Evolutionary conservation across 2,113 vertebrate genomes (phyloP).

Genomic region (Anolis carolinensis): DNA sequence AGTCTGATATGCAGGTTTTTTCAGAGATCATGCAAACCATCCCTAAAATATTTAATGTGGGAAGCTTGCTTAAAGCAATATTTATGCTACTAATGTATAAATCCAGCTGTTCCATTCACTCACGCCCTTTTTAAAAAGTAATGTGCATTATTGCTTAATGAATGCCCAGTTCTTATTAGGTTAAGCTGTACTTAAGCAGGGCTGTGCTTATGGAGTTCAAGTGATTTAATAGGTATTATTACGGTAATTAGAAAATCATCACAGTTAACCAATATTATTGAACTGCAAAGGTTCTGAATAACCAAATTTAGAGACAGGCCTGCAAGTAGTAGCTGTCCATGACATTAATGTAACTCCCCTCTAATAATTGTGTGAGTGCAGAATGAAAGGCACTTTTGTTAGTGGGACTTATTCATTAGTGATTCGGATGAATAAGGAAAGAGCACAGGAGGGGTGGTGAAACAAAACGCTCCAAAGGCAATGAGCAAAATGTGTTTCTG

Average conservation of each 20-base stretch:
- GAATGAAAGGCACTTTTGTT: constrained; percentile 84
- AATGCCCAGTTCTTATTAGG: constrained; percentile 80
- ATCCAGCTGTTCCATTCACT: constrained; percentile 55
- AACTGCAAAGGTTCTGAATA: constrained; percentile 81
- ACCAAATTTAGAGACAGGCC: constrained; percentile 80
- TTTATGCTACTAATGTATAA: constrained; percentile 51
- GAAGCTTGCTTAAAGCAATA: constrained; percentile 46
- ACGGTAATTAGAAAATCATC: constrained; percentile 85
- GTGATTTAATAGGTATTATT: constrained; percentile 84
- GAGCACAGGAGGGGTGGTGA: constrained; percentile 67
- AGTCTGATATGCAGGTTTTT: constrained; percentile 39
- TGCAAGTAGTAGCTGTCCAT: constrained; percentile 74
- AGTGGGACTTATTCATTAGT: constrained; percentile 79
- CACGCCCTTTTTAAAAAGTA: constrained; percentile 68
- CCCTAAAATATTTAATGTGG: constrained; percentile 45
- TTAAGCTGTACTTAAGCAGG: constrained; percentile 81
- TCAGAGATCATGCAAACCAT: constrained; percentile 28
- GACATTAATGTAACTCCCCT: constrained; percentile 80
- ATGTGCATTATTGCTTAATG: constrained; percentile 70
- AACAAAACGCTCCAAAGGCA: constrained; percentile 71
- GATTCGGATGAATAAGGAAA: constrained; percentile 74
- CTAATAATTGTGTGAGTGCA: constrained; percentile 76
- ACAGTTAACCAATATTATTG: constrained; percentile 83
- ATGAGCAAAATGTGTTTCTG: constrained; percentile 74
- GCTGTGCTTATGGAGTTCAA: constrained; percentile 74